Conservation (phyloP, 2,113 vertebrate species). For the Myxocyprinus asiaticus region DNA sequence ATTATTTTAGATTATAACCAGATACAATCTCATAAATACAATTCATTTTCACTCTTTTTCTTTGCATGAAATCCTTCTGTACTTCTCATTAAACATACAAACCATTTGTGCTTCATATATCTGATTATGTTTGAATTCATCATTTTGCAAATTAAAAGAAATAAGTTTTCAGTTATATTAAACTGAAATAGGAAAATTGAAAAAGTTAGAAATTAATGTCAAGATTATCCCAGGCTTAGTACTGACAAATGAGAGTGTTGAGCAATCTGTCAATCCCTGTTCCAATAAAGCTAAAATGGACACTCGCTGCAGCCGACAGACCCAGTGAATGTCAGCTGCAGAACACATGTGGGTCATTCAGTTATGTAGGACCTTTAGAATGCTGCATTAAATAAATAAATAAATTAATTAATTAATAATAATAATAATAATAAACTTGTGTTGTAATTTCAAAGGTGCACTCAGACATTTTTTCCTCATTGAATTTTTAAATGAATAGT, state of each 20-base stretch:
- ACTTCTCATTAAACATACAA: conserved; percentile 6
- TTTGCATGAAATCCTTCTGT: not conserved
- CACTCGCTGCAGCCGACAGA: conserved; percentile 8
- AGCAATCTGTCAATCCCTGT: conserved; percentile 36
- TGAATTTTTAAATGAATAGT: too few relatives aligned
- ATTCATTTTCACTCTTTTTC: not conserved
- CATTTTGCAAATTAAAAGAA: conserved; percentile 21
- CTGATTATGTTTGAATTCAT: conserved; percentile 32
- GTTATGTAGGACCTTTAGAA: not conserved
- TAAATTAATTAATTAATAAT: too few relatives aligned
- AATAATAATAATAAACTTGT: too few relatives aligned
- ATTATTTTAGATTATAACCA: not conserved
- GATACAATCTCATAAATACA: not conserved
- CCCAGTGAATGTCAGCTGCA: conserved; percentile 7
- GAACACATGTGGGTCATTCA: not conserved
- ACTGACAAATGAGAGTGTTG: conserved; percentile 40
- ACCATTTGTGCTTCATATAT: conserved; percentile 16
- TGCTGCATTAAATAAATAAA: not conserved
- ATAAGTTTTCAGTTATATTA: conserved; percentile 25
- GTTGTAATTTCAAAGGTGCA: too few relatives aligned
- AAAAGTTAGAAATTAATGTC: conserved; percentile 27
- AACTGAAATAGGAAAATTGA: conserved; percentile 48
- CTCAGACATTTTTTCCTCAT: too few relatives aligned
- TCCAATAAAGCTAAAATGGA: conserved; percentile 36
- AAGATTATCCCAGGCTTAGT: conserved; percentile 36